Base-by-base conservation (phyloP, 2,113 vertebrate species). In the Scolopax mira region DNA sequence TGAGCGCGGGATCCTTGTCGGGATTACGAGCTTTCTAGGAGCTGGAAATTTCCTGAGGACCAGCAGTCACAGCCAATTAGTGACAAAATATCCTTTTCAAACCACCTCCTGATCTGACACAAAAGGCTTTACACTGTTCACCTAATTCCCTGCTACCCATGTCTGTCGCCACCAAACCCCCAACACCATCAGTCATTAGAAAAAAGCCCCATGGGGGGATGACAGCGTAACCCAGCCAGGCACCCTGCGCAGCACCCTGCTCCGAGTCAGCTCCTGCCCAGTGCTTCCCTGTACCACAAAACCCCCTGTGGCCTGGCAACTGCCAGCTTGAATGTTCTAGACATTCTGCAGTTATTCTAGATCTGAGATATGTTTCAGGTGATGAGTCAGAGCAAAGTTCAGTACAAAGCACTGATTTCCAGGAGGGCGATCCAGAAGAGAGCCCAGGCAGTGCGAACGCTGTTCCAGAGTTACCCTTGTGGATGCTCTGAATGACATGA, bases 171-270 rank as follows among this genome's bases (percentile, higher is more conserved):
- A 77, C 22, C 75, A 52, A 37, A 31, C 35, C n/a, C n/a, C 55
- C 1, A 51, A 72, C 28, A 1, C 10, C 3, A 3, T 3, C n/a
- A 30, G 0, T 30, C 33, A 24, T 16, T 23, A 78, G 54, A 24
- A 11, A 18, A 12, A 8, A 48, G 46, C 3, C 6, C 35, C 41
- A 3, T 0, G 0, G 42, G 61, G 61, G 39, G 48, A 39, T 7
- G 55, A 24, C 7, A 4, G 4, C 4, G 55, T 30, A 42, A 69
- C 57, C 58, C 49, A 23, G 11, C 31, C 5, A 6, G 13, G 42
- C 48, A 64, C 11, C n/a, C 65, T 8, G 22, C 24, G 1, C 3
- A 4, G 61, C 66, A 22, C 55, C 72, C 88, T 55, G 44, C 60
- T 55, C 54, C 42, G 1, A 27, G 11, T 13, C 1, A 25, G 5